Base-by-base conservation (phyloP, 1,140 invertebrate genomes). In the Acyrthosiphon pisum region DNA sequence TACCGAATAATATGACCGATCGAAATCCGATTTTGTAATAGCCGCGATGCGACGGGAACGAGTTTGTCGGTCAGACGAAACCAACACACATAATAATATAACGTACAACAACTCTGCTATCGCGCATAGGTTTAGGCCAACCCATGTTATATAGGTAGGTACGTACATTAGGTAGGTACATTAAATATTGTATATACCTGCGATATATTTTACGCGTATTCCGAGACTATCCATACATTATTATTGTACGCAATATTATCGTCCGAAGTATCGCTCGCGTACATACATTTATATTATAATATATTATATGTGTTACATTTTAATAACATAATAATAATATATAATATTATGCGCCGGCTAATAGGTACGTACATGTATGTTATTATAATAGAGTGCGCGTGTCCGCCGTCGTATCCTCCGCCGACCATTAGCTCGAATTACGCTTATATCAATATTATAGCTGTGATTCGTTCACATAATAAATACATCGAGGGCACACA, bases 11-110 rank as follows among this genome's bases (percentile, higher is more conserved):
- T 84, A 83, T 83, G 41, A 84, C 37, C 41, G 23, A 84, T 84
- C 8, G 41, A 84, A 84, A 84, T 84, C 41, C 83, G 41, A 84
- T 84, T 84, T 84, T 44, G 20, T 84, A 84, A 84, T 84, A 84
- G 9, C 83, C 37, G 22, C 37, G 41, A 84, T 2, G 8, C 37
- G 83, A 44, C 37, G 3, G 44, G 37, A 84, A 84, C 83, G 41
- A 41, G 83, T 84, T 84, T 84, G 23, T 84, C 41, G 37, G 37
- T 84, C 60, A 84, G 23, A 84, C 37, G 23, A 84, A 84, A 37
- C 37, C 20, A 41, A 83, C 35, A 41, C 37, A 44, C 37, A 23
- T 44, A 83, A 6, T 81, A 81, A n/a, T 81, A 35, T n/a, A 20
- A 22, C 7, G 20, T 84, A 84, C 37, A 18, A 76, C 60, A 6